phyloP scores from a whole-genome alignment of 2,888 invertebrate species.

The Dryadula phaetusa region DNA sequence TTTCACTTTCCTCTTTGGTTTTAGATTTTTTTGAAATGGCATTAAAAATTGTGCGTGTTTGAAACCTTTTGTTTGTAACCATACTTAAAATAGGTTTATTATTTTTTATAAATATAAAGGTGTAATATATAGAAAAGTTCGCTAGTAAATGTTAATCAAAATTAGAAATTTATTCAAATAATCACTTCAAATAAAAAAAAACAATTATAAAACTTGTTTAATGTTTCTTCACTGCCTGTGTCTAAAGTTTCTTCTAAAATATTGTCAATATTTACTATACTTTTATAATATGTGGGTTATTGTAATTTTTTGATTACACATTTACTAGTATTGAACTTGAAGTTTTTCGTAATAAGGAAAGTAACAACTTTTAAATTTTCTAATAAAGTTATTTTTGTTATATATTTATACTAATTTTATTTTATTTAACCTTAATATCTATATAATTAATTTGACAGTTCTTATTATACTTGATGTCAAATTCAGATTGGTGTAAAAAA shows the following conservation, averaged over 20 bases:
- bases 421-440: no score
- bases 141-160: constrained; percentile 40
- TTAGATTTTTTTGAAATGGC: no score
- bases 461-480: no score
- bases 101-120: background rate
- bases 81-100: background rate
- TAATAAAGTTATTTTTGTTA: constrained; percentile 64
- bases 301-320: constrained; percentile 14
- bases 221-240: no score
- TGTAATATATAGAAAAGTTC: background rate
- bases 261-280: background rate
- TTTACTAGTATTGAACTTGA: constrained; percentile 46
- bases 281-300: background rate
- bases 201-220: no score
- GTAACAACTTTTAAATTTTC: constrained; percentile 32
- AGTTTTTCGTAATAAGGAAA: constrained; percentile 49
- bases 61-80: background rate
- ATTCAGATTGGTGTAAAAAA: no score
- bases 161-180: background rate
- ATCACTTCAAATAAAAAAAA: no score
- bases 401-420: constrained; percentile 45
- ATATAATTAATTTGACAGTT: no score
- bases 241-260: no score
- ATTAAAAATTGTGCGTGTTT: background rate
- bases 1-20: background rate